Conservation (phyloP, 1,140 invertebrate species). For the Archivesica marissinica region DNA sequence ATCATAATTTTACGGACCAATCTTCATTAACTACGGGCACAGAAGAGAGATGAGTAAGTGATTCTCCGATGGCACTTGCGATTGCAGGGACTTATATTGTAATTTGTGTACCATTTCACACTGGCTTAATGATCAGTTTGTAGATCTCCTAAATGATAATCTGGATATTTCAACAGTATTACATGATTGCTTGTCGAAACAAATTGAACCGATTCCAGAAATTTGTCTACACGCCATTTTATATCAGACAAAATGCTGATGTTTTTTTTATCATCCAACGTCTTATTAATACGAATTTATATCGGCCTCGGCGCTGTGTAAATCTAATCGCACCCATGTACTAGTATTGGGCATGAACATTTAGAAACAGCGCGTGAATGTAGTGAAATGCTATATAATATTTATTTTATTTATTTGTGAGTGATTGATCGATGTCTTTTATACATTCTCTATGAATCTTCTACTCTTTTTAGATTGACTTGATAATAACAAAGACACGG, state of each 20-base stretch:
- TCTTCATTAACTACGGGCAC: not conserved
- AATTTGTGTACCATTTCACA: not conserved
- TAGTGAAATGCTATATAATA: too few species aligned
- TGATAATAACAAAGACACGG: not conserved
- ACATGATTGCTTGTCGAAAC: slow-evolving; percentile 23
- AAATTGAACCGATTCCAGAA: slow-evolving; percentile 14
- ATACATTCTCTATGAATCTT: too few species aligned
- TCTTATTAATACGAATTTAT: too few species aligned
- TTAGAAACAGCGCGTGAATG: too few species aligned
- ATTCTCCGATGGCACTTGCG: not conserved
- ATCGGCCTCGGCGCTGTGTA: too few species aligned
- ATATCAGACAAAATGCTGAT: too few species aligned
- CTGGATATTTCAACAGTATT: not conserved
- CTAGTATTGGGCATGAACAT: too few species aligned
- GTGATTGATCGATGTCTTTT: too few species aligned
- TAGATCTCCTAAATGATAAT: not conserved
- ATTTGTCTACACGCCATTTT: not conserved
- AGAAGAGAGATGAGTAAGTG: not conserved
- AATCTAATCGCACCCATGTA: too few species aligned
- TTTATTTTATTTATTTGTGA: too few species aligned
- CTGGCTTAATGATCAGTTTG: not conserved
- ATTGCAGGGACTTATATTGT: not conserved
- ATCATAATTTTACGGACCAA: not conserved
- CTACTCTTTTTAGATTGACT: not conserved
- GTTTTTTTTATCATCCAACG: too few species aligned